Evolutionary conservation across 2,797 vertebrate genomes (phyloP), one percentile per base, ranked within the genome.

Genomic region (Acipenser transmontanus): DNA sequence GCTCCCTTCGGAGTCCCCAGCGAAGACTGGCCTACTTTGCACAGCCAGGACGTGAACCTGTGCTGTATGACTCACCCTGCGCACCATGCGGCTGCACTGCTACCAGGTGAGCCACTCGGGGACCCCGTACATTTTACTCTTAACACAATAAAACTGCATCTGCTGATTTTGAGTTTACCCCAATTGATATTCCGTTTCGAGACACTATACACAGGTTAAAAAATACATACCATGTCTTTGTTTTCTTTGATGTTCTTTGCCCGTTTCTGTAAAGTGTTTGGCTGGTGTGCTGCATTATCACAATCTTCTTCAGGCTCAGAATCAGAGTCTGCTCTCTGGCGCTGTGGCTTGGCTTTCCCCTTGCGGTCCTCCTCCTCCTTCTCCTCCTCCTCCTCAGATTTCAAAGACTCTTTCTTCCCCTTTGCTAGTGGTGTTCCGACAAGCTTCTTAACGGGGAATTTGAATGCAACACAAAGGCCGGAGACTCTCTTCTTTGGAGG

Each of bases 171-270:
- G 9, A 13, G 10, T 66, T 66, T 4, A 34, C 34, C 34, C 34
- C 34, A 66, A 48, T 6, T 17, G 10, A 6, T 12, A 4, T 57
- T 66, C 47, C 13, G 17, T 60, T 59, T 8, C 54, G 57, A 60
- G 17, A 47, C 7, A 52, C 11, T 2, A 4, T 50, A n/a, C 9
- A 60, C 11, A 17, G 50, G 47, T 20, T n/a, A 11, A 66, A 20
- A 48, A 10, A 64, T 17, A 82, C 79, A 34, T 84, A 98, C 96
- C 95, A 98, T 92, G 68, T 94, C 96, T 81, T 98, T 98, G 82
- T 99, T 99, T 84, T 99, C 96, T 78, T 93, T 89, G 74, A 98
- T 98, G 84, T 98, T 98, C 78, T 93, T 89, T 73, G 92, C 86
- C 76, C 96, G 86, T 73, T 93, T 97, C 67, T 79, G 88, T 49